phyloP scores from a whole-genome alignment of 2,113 vertebrate species.

The Geococcyx californianus region DNA sequence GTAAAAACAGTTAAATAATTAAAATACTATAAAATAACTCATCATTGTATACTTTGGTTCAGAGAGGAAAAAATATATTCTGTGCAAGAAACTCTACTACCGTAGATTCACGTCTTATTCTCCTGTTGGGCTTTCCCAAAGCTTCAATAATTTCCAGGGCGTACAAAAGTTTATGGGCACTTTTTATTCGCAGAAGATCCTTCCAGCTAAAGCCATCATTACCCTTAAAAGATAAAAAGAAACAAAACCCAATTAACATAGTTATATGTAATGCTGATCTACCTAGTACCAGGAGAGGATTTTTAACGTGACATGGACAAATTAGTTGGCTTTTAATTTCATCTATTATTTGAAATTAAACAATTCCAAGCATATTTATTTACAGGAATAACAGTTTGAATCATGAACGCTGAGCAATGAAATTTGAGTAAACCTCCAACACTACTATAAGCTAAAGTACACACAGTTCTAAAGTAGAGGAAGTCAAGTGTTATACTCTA shows the following conservation, averaged over 20 bases:
- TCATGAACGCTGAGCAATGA: neutral
- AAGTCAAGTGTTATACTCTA: neutral
- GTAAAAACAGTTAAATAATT: neutral
- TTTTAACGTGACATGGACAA: neutral
- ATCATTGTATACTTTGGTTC: neutral
- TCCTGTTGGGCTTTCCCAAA: conserved; percentile 94
- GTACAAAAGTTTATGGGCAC: conserved; percentile 95
- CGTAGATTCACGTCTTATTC: conserved; percentile 94
- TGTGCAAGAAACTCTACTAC: conserved; percentile 69
- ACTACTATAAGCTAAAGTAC: neutral
- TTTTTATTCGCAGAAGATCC: conserved; percentile 94
- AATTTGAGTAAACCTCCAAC: neutral
- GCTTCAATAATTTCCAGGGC: conserved; percentile 98
- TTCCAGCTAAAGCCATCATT: conserved; percentile 94
- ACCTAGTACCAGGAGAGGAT: neutral
- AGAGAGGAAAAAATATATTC: neutral
- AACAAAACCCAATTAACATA: neutral
- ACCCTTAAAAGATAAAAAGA: conserved; percentile 71
- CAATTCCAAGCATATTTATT: neutral
- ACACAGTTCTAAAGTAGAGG: neutral
- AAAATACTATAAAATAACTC: neutral
- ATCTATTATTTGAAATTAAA: neutral
- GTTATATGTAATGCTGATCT: neutral
- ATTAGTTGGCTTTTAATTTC: neutral
- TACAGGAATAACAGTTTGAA: neutral